Base-by-base conservation (phyloP, 2,888 invertebrate genomes). In the Ligdia adustata region DNA sequence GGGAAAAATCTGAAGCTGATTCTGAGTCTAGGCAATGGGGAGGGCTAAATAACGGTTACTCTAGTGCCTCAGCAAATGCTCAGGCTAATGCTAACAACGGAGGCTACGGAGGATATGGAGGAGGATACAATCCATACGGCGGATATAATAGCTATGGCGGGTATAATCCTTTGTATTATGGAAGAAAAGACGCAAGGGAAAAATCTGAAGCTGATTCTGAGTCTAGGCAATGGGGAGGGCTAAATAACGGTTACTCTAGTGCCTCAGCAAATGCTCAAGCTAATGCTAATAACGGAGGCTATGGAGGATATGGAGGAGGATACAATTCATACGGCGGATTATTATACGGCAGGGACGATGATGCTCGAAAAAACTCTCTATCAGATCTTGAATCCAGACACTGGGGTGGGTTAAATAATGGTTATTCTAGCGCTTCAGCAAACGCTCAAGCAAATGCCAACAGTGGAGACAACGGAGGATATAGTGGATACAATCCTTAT, bases 401-500 rank as follows among this genome's bases (percentile, higher is more conserved):
- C n/a, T n/a, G n/a, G n/a, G 18, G 2, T 18, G 18, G 2, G 7
- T 18, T 18, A 6, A 18, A 18, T 7, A 18, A 18, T 6, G 18
- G 5, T 18, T 1, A 4, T 18, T 4, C 18, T 18, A 4, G 7
- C 7, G 18, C n/a, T n/a, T n/a, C n/a, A n/a, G 28, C 34, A 5
- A 34, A 28, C 9, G 42, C 28, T 16, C 12, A 12, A 20, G 47
- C 37, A 22, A 22, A 22, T 22, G 6, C 22, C 4, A 6, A 12
- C 6, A 9, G 11, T 28, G 28, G 38, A 12, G 40, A 32, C 15
- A 14, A 16, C 24, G 47, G 39, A 4, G 38, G 44, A 1, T 32
- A 32, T 34, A 46, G 49, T 39, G 49, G 49, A 5, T 27, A 27
- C 27, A 7, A 14, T 3, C 26, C 44, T n/a, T 14, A 28, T 5